Percentiles rank a stretch among this genome's conserved stretches.
Conservation (phyloP, 2,113 vertebrate species). For the Entelurus aequoreus region DNA sequence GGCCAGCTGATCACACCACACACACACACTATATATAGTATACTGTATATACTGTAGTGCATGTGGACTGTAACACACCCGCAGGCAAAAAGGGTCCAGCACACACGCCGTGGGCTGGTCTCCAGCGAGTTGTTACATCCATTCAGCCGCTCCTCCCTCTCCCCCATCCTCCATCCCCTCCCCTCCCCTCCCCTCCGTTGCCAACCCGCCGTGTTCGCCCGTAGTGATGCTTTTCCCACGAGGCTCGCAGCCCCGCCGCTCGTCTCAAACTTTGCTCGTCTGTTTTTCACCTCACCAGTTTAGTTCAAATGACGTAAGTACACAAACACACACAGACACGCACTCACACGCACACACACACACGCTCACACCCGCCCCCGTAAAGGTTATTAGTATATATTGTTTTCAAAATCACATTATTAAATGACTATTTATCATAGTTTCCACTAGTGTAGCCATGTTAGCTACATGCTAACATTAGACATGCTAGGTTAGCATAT, state of each 20-base stretch:
- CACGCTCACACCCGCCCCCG: too few relatives aligned
- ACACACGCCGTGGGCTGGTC: constrained; percentile 13
- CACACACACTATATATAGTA: not conserved
- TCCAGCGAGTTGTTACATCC: constrained; percentile 35
- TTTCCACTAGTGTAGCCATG: too few relatives aligned
- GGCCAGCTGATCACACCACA: constrained; percentile 36
- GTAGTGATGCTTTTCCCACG: constrained; percentile 41
- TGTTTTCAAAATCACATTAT: too few relatives aligned
- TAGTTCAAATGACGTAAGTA: not conserved
- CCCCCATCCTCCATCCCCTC: not conserved
- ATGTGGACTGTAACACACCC: not conserved
- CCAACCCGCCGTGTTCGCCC: constrained; percentile 1
- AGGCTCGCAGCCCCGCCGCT: constrained; percentile 26
- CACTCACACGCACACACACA: too few relatives aligned
- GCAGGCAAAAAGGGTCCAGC: too few relatives aligned
- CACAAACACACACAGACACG: too few relatives aligned
- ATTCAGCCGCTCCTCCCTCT: constrained; percentile 24
- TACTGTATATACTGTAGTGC: not conserved
- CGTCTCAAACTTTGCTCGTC: constrained; percentile 14
- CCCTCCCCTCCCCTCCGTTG: not conserved
- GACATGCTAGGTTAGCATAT: too few relatives aligned
- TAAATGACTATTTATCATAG: too few relatives aligned
- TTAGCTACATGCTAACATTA: too few relatives aligned
- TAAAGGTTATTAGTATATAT: too few relatives aligned
- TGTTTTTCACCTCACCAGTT: constrained; percentile 10